A percentile compares a stretch with the other conserved stretches of the same genome.
phyloP scores from a whole-genome alignment of 2,888 invertebrate genomes.

The Caenorhabditis macrosperma region DNA sequence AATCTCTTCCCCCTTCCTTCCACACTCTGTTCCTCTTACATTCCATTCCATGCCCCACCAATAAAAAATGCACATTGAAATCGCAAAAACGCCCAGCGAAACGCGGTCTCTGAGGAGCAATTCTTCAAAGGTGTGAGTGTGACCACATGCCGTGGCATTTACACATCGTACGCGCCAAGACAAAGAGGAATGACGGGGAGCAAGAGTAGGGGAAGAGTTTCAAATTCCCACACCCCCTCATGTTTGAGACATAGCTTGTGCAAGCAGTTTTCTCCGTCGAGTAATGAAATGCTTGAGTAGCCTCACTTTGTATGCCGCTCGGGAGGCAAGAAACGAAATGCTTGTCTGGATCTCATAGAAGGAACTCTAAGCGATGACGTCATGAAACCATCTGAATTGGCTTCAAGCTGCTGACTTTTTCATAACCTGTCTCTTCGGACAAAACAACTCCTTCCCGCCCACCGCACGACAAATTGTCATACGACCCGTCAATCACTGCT shows the following conservation, averaged over 20 bases:
- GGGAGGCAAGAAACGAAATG: too few relatives aligned
- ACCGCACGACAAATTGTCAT: conserved; percentile 14
- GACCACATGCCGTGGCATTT: conserved; percentile 18
- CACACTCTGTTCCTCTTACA: conserved; percentile 7
- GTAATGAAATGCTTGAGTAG: not conserved
- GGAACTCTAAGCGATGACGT: too few relatives aligned
- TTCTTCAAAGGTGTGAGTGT: conserved; percentile 53
- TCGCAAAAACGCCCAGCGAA: not conserved
- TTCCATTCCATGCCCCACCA: conserved; percentile 9
- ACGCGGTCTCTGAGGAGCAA: conserved; percentile 13
- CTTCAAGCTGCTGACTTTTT: not conserved
- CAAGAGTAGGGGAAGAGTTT: conserved; percentile 13
- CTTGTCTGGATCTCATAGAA: too few relatives aligned
- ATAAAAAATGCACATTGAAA: not conserved
- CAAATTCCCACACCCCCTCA: conserved; percentile 29
- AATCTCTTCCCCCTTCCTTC: conserved; percentile 14
- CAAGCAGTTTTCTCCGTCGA: conserved; percentile 10
- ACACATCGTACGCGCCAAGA: conserved; percentile 24
- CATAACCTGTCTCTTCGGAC: not conserved
- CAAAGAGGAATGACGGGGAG: conserved; percentile 33
- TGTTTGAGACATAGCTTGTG: not conserved
- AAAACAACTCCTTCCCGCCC: not conserved
- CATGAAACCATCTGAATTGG: too few relatives aligned
- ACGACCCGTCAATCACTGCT: conserved; percentile 30
- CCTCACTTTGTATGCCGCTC: too few relatives aligned